These are phyloP conservation scores for Papilio dardanus DNA, from an alignment of 1,140 invertebrate genomes.

Conservation along the genomic window DNA sequence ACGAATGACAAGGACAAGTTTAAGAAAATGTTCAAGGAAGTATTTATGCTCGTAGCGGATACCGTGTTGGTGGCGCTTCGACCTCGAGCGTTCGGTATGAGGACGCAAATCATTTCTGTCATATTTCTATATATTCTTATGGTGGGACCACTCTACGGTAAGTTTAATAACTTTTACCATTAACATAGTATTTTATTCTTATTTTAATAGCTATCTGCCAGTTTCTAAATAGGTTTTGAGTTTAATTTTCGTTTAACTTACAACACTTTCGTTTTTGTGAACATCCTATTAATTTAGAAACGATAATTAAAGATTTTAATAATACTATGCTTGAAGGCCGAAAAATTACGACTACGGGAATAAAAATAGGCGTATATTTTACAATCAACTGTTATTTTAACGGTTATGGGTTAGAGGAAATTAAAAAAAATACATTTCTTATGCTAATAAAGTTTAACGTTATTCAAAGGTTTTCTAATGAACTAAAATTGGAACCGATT, in stretches of 20 bases:
- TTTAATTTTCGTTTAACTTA: neutral
- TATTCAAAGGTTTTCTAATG: constrained; percentile 10
- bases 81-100: constrained; percentile 66
- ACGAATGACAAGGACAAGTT: constrained; percentile 45
- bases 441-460: neutral
- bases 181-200: neutral
- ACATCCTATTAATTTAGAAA: too few species aligned
- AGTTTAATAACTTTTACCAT: constrained; percentile 46
- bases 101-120: constrained; percentile 74
- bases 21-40: constrained; percentile 54
- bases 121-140: constrained; percentile 78
- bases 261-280: too few species aligned
- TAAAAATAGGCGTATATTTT: neutral
- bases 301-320: too few species aligned
- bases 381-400: constrained; percentile 1
- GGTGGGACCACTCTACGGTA: constrained; percentile 81
- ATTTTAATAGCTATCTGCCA: neutral
- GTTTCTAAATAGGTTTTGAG: neutral
- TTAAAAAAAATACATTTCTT: constrained; percentile 4
- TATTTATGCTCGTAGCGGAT: constrained; percentile 73
- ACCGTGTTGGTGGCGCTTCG: constrained; percentile 78
- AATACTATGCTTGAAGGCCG: too few species aligned
- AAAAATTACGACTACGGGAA: neutral
- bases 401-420: neutral
- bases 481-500: neutral